phyloP scores from a whole-genome alignment of 2,888 invertebrate genomes.

The Rhaphigaster nebulosa region DNA sequence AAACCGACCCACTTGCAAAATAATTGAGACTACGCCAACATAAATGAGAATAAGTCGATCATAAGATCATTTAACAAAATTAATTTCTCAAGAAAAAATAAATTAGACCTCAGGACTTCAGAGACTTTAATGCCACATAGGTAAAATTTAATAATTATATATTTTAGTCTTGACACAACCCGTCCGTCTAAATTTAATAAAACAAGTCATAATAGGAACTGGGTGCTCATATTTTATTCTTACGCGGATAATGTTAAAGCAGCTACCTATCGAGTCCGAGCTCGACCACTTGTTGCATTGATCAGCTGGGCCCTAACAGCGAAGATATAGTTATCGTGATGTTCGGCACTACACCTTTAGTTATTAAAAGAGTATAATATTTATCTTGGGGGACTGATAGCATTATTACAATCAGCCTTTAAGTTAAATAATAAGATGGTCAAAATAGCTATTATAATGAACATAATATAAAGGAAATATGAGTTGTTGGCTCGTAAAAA shows the following conservation, averaged over 20 bases:
- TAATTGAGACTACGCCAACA: neutral
- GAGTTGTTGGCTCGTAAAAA: neutral
- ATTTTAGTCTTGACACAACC: neutral
- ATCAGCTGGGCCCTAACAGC: neutral
- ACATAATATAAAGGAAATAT: neutral
- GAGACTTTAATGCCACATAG: slow-evolving; percentile 43
- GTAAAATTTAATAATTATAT: neutral
- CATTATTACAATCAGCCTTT: neutral
- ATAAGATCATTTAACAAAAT: neutral
- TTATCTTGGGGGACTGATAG: neutral
- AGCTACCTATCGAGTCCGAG: neutral
- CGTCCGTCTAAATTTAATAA: neutral
- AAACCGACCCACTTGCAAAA: neutral
- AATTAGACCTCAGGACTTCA: neutral
- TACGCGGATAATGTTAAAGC: neutral
- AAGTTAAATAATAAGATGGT: neutral
- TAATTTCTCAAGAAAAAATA: neutral
- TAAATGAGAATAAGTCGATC: neutral
- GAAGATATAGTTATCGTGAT: neutral
- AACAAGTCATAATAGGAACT: neutral
- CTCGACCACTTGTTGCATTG: slow-evolving; percentile 32
- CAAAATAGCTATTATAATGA: neutral
- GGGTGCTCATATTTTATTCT: neutral
- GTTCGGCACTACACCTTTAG: neutral
- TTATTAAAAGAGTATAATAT: neutral